These are phyloP conservation scores for Colletes gigas DNA, from an alignment of 1,140 invertebrate genomes.

Conservation along the genomic window DNA sequence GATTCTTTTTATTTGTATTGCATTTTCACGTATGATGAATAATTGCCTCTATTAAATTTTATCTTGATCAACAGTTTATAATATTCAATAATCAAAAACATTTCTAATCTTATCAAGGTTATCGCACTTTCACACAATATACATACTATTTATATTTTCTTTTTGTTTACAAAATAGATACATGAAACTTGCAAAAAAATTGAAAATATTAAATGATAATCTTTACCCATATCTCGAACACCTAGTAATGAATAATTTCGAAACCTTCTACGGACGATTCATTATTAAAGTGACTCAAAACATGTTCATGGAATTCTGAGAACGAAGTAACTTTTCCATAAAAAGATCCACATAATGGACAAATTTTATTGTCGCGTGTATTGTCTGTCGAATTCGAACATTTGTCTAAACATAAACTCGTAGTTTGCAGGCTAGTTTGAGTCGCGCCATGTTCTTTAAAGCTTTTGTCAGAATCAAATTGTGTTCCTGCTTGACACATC, in stretches of 20 bases:
- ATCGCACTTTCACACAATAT: neutral
- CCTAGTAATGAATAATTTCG: constrained; percentile 60
- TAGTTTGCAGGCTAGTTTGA: constrained; percentile 72
- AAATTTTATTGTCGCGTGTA: constrained; percentile 69
- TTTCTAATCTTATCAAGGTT: neutral
- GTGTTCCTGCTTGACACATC: constrained; percentile 73
- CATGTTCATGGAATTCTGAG: constrained; percentile 79
- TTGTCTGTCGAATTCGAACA: constrained; percentile 44
- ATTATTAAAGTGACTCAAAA: constrained; percentile 78
- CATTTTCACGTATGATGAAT: neutral
- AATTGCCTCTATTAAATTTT: constrained; percentile 6
- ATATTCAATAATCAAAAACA: constrained; percentile 28
- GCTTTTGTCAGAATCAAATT: constrained; percentile 71
- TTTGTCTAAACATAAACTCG: constrained; percentile 60
- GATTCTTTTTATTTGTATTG: constrained; percentile 4
- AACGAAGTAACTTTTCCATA: constrained; percentile 74
- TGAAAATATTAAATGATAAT: neutral
- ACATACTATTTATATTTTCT: constrained; percentile 20
- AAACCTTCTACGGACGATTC: constrained; percentile 65
- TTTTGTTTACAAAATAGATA: neutral
- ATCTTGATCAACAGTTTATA: constrained; percentile 22
- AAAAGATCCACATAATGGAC: constrained; percentile 77
- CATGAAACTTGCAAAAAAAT: constrained; percentile 16
- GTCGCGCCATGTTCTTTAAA: constrained; percentile 71
- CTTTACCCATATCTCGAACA: neutral